Evolutionary conservation across 2,113 vertebrate genomes (phyloP), one percentile per base, ranked within the genome.

Genomic region (Chamaea fasciata): DNA sequence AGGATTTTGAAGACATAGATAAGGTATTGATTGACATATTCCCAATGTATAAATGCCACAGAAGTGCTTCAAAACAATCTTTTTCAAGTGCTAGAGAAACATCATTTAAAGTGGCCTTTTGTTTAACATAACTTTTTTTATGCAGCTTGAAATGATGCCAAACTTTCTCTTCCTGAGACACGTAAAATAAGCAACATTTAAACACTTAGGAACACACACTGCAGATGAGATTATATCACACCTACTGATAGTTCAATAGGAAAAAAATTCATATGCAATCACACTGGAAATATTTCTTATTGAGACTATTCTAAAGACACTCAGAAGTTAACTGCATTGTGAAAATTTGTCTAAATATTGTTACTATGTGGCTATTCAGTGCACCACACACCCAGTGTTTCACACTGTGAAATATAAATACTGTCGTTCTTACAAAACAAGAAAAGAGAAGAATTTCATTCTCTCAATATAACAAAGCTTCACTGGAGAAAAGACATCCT

Each of bases 151-250:
- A 80, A 77, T 53, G 11, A 69, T 12, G 15, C 11, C 11, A 80
- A 84, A 71, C 7, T 2, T 13, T 67, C 63, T 27, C 37, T 79
- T 10, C 0, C 17, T 17, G 9, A 2, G 0, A 6, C 55, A 87
- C 2, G 3, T 8, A 63, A 49, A 74, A 53, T 22, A 62, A 28
- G 5, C 44, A 63, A 82, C 8, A 63, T 26, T 35, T 3, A 70
- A 76, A 49, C 23, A 52, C 27, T 64, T 26, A 53, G 6, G 13
- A 78, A 60, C 0, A 1, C 7, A 46, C 12, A 53, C 3, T 44
- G 16, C 8, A 74, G 65, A 49, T 33, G 33, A 83, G 15, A 8
- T 65, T 87, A 68, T 46, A n/a, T 69, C 33, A 93, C 30, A 9
- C 31, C 28, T 80, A 41, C 22, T 65, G 8, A 56, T 15, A 50